These are phyloP conservation scores for Sclerodermus sp. DNA, from an alignment of 2,888 invertebrate species.

Conservation along the genomic window DNA sequence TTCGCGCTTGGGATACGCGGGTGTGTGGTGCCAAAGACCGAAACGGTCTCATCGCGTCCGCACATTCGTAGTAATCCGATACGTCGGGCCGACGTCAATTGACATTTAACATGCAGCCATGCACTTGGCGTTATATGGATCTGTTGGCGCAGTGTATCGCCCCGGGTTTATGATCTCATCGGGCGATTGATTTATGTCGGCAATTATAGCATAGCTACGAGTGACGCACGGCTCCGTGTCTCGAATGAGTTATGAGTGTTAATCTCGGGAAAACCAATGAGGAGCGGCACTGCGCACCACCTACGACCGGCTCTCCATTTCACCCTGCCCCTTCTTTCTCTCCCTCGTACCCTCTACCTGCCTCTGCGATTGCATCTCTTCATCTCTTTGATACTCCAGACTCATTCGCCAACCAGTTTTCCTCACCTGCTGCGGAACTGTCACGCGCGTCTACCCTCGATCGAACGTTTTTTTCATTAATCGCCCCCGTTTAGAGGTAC, in stretches of 20 bases:
- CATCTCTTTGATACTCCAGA: too few relatives aligned
- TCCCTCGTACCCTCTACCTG: too few relatives aligned
- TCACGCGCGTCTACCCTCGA: too few relatives aligned
- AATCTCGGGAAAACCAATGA: slow-evolving; percentile 55
- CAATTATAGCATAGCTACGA: slow-evolving; percentile 56
- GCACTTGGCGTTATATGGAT: slow-evolving; percentile 48
- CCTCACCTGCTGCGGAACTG: too few relatives aligned
- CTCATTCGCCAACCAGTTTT: too few relatives aligned
- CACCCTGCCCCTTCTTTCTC: too few relatives aligned
- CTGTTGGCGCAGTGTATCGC: slow-evolving; percentile 52
- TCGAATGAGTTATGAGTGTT: slow-evolving; percentile 56
- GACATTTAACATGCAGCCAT: slow-evolving; percentile 50
- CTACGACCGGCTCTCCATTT: background rate
- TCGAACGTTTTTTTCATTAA: too few relatives aligned
- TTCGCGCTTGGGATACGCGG: too few relatives aligned
- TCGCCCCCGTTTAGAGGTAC: too few relatives aligned
- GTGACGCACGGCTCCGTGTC: slow-evolving; percentile 53
- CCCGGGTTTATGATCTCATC: slow-evolving; percentile 58
- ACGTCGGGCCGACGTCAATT: slow-evolving; percentile 43
- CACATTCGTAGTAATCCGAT: slow-evolving; percentile 29
- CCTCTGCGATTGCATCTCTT: too few relatives aligned
- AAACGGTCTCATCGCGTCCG: too few relatives aligned
- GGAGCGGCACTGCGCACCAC: slow-evolving; percentile 23
- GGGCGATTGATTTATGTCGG: slow-evolving; percentile 57
- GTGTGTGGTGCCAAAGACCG: too few relatives aligned